These are phyloP conservation scores for Hylaea fasciaria DNA, from an alignment of 2,888 invertebrate species.

Conservation along the genomic window DNA sequence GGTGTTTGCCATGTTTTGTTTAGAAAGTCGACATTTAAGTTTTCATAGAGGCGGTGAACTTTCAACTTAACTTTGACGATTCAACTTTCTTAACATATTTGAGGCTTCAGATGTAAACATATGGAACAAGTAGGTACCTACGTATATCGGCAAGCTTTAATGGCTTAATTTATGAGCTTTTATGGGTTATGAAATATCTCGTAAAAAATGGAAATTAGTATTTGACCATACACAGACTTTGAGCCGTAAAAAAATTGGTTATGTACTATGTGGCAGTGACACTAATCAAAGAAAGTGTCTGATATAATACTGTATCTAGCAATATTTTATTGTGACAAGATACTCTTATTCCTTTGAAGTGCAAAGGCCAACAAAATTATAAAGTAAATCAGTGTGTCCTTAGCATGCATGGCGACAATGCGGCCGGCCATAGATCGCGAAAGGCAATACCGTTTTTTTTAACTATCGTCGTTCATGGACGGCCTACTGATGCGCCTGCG, in stretches of 20 bases:
- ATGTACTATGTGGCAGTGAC: too few relatives aligned
- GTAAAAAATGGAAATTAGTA: too few relatives aligned
- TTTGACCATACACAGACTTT: too few relatives aligned
- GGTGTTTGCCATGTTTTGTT: slow-evolving; percentile 32
- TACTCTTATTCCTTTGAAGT: background rate
- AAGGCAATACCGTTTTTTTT: slow-evolving; percentile 26
- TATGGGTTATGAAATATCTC: too few relatives aligned
- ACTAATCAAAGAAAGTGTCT: too few relatives aligned
- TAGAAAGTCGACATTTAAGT: slow-evolving; percentile 43
- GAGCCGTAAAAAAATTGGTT: too few relatives aligned
- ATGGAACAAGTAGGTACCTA: too few relatives aligned
- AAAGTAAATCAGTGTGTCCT: slow-evolving; percentile 25
- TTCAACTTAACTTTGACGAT: slow-evolving; percentile 15
- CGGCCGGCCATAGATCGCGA: background rate
- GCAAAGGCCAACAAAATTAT: background rate
- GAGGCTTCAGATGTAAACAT: background rate
- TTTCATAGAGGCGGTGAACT: slow-evolving; percentile 25
- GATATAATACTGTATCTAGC: too few relatives aligned
- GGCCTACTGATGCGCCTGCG: slow-evolving; percentile 9
- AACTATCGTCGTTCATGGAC: slow-evolving; percentile 1
- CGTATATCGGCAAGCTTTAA: background rate
- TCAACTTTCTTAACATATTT: slow-evolving; percentile 15
- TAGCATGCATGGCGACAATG: slow-evolving; percentile 8
- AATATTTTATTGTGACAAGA: too few relatives aligned
- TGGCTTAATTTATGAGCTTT: background rate